Percentiles rank a stretch among this genome's conserved stretches.
Evolutionary conservation across 2,888 invertebrate species (phyloP).

Genomic region (Apotomis capreana): DNA sequence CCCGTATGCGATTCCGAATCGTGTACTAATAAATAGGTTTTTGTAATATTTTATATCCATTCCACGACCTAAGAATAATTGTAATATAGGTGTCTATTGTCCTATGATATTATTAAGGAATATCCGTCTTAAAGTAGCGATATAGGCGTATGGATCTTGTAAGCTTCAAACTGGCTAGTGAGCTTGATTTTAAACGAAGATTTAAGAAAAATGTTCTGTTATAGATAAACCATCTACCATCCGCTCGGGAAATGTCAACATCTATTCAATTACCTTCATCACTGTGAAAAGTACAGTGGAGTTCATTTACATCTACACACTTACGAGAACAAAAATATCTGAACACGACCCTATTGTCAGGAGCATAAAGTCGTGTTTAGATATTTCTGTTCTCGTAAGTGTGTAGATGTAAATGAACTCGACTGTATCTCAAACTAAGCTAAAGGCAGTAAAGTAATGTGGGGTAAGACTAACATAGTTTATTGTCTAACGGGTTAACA

Average conservation of each 20-base stretch:
- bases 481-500: too few relatives aligned
- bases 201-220: slow-evolving; percentile 3
- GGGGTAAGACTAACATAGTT: too few relatives aligned
- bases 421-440: too few relatives aligned
- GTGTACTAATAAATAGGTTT: slow-evolving; percentile 54
- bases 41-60: slow-evolving; percentile 82
- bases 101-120: slow-evolving; percentile 71
- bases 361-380: too few relatives aligned
- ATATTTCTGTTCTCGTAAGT: too few relatives aligned
- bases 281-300: too few relatives aligned
- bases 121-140: slow-evolving; percentile 78
- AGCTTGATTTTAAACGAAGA: slow-evolving; percentile 9
- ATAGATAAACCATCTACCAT: slow-evolving; percentile 4
- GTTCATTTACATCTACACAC: too few relatives aligned
- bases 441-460: too few relatives aligned
- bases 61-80: slow-evolving; percentile 71
- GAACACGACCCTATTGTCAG: too few relatives aligned
- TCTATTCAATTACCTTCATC: too few relatives aligned
- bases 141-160: slow-evolving; percentile 60
- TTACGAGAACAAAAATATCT: too few relatives aligned
- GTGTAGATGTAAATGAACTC: too few relatives aligned
- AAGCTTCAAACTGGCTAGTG: slow-evolving; percentile 23
- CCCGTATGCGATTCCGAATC: slow-evolving; percentile 19
- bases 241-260: neutral
- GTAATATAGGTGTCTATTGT: slow-evolving; percentile 78